Percentiles rank a stretch among this genome's conserved stretches.
Conservation (phyloP, 2,797 vertebrate species). For the Taeniopygia guttata region DNA sequence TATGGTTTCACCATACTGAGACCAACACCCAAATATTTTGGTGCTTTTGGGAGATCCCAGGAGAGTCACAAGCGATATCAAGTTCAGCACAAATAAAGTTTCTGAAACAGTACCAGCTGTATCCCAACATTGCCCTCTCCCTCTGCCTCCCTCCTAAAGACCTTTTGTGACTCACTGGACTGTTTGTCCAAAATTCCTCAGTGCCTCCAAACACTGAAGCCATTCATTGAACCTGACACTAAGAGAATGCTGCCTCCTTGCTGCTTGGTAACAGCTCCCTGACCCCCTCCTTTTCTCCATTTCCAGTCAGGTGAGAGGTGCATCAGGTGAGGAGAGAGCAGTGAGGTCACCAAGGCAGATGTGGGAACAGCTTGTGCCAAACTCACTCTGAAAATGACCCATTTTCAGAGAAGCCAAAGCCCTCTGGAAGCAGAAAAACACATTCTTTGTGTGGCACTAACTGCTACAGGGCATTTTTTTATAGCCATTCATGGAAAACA, state of each 20-base stretch:
- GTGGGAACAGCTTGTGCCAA: background rate
- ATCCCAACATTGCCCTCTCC: background rate
- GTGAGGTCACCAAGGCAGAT: constrained; percentile 9
- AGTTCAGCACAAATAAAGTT: background rate
- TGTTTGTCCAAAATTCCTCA: constrained; percentile 19
- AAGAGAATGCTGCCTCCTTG: constrained; percentile 13
- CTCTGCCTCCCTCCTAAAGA: constrained; percentile 12
- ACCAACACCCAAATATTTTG: background rate
- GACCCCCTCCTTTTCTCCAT: background rate
- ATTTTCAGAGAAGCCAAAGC: background rate
- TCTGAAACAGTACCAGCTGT: constrained; percentile 16
- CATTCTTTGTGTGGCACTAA: constrained; percentile 18
- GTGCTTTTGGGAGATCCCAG: background rate
- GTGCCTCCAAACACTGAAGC: constrained; percentile 56
- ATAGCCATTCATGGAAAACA: background rate
- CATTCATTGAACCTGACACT: constrained; percentile 63
- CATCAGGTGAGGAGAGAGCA: background rate
- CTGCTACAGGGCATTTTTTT: background rate
- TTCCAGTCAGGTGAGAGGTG: constrained; percentile 60
- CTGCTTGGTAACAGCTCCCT: constrained; percentile 51
- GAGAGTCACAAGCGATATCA: background rate
- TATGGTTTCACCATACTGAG: background rate
- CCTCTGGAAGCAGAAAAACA: constrained; percentile 18
- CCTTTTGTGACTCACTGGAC: constrained; percentile 53
- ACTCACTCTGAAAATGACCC: constrained; percentile 1